Evolutionary conservation across 2,888 invertebrate species (phyloP), one percentile per base, ranked within the genome.

Genomic region (Hydrotaea diabolus): DNA sequence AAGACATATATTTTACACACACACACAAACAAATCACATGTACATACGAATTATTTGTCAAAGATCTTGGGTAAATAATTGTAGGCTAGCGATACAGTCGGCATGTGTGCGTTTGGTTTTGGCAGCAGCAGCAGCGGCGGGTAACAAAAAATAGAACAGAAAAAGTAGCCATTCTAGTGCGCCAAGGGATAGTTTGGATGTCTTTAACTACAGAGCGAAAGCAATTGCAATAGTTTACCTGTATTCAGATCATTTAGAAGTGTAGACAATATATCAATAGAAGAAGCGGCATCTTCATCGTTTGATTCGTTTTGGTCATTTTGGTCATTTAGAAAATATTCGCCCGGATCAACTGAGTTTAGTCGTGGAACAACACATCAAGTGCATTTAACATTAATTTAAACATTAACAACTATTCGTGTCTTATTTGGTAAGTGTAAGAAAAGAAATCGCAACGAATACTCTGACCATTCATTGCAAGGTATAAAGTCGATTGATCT

Each of bases 181-280:
- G 26, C 59, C 59, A 49, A 59, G 26, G 59, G 11, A 15, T 26
- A 26, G 0, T 59, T 5, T 15, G 21, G 59, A 21, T 55, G 9
- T 64, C 26, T 19, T 46, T 19, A 49, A 11, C 23, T 17, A 77
- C 43, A 73, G 11, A 17, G n/a, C 19, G 69, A 3, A 66, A 73
- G 57, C n/a, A 66, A 36, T 78, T 26, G 55, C 74, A 73, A 9
- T 62, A 74, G 87, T 88, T 91, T 91, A 96, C 96, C 97, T 94
- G 97, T 97, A 93, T 98, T 98, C 77, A 99, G 95, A 94, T 99
- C 99, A 92, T 97, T 95, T 88, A 99, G 99, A 88, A 99, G 95
- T 31, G 98, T 97, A 46, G 98, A 98, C 26, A 80, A 80, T 17
- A 49, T 36, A 39, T 77, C 43, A 23, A 99, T 99, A 62, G 99